These are phyloP conservation scores for Drosophila diplacantha DNA, from an alignment of 2,888 invertebrate genomes.

Conservation along the genomic window DNA sequence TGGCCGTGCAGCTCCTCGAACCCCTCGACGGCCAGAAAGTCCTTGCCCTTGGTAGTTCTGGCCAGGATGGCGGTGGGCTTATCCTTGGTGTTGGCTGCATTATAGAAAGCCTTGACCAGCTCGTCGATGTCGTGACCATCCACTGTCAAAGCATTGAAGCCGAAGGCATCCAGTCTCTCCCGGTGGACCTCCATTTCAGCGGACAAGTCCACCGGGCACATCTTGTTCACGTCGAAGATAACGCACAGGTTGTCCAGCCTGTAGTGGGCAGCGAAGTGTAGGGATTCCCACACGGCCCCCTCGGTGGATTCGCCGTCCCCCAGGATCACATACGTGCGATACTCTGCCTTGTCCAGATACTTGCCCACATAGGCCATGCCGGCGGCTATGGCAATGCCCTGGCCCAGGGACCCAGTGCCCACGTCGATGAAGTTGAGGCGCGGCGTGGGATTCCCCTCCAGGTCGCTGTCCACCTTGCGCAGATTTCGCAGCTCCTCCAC, in stretches of 20 bases:
- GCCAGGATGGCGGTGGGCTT: conserved; percentile 96
- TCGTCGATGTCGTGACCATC: conserved; percentile 98
- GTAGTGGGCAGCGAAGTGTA: conserved; percentile 96
- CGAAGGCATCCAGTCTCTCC: conserved; percentile 91
- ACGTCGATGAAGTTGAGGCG: conserved; percentile 98
- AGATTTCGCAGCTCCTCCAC: conserved; percentile 89
- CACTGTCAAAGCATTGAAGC: conserved; percentile 92
- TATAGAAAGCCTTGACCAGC: conserved; percentile 91
- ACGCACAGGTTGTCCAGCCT: conserved; percentile 97
- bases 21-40: conserved; percentile 93
- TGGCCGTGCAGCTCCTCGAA: conserved; percentile 98
- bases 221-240: conserved; percentile 96
- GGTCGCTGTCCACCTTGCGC: conserved; percentile 93
- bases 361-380: conserved; percentile 98
- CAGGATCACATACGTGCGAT: conserved; percentile 95
- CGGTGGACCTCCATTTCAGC: conserved; percentile 90
- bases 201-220: conserved; percentile 98
- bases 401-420: conserved; percentile 98
- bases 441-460: conserved; percentile 99
- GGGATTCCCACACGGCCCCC: conserved; percentile 98
- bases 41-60: conserved; percentile 96
- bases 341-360: conserved; percentile 85
- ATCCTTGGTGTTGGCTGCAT: conserved; percentile 85
- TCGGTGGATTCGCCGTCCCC: conserved; percentile 99
- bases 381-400: conserved; percentile 95